Evolutionary conservation across 2,797 vertebrate species (phyloP), one percentile per base, ranked within the genome.

Genomic region (Micropoecilia bifurca): DNA sequence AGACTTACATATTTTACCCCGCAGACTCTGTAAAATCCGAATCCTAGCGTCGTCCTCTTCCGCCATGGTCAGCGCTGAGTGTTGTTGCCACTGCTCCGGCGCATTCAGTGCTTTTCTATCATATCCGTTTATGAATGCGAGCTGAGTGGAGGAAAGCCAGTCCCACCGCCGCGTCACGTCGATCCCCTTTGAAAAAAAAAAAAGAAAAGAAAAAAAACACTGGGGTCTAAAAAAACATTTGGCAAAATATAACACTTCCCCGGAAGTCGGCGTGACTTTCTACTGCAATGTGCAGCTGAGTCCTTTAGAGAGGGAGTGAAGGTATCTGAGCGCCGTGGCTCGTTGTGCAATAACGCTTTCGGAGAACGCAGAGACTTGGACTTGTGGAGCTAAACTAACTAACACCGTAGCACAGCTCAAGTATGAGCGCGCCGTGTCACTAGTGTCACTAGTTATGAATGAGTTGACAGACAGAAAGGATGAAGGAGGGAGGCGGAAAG

Each of bases 1-100:
- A 79, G 16, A 97, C 98, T 99, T 96, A 99, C 98, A 99, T 92
- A 99, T 99, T 95, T 98, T 99, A 33, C 97, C 97, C 91, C 98
- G 95, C 85, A 99, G 96, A 87, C 97, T 98, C 94, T 99, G 97
- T 95, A 99, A 95, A 93, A 98, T 96, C 91, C 98, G 97, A 91
- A 98, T 96, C 92, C 94, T 95, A 83, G 92, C 95, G 90, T 96
- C 95, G 92, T 97, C 96, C 90, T 96, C 96, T 96, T 96, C 96
- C 96, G 96, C 96, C 96, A 97, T 96, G 95, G 95, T 96, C 90
- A 89, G 91, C 88, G 91, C 90, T 92, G 89, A 87, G 87, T 91
- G 93, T 80, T 82, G 91, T 91, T 83, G 90, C 88, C 83, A 87
- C 88, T 83, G 88, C 90, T 86, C 91, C 92, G 91, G 88, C 94